Percentiles rank a stretch among this genome's conserved stretches.
Evolutionary conservation across 2,113 vertebrate species (phyloP).

Genomic region (Semnornis frantzii): DNA sequence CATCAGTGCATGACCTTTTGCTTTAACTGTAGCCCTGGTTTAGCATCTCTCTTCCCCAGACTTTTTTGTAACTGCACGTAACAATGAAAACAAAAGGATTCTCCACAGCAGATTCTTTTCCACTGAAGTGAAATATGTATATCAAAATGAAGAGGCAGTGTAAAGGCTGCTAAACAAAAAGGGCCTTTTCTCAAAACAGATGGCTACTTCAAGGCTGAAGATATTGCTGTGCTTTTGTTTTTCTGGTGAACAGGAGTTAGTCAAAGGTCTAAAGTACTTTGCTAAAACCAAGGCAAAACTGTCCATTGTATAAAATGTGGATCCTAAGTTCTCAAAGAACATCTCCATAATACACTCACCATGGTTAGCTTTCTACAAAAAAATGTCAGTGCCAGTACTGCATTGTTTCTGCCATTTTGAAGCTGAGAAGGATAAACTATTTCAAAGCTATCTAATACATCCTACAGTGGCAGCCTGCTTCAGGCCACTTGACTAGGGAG

Average conservation of each 20-base stretch:
- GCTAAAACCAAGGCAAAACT: not conserved
- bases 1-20: slow-evolving; percentile 62
- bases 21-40: slow-evolving; percentile 72
- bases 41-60: slow-evolving; percentile 48
- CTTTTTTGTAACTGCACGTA: slow-evolving; percentile 73
- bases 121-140: slow-evolving; percentile 1
- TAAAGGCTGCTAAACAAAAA: slow-evolving; percentile 53
- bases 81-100: slow-evolving; percentile 71
- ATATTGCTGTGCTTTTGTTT: not conserved
- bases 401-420: not conserved
- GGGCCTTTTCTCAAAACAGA: slow-evolving; percentile 47
- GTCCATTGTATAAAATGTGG: not conserved
- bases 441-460: not conserved
- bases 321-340: not conserved
- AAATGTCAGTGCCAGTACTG: not conserved
- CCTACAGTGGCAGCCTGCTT: too few species aligned
- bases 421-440: not conserved
- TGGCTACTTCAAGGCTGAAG: not conserved
- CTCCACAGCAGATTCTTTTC: slow-evolving; percentile 62
- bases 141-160: slow-evolving; percentile 35
- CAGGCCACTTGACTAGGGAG: too few species aligned
- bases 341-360: not conserved
- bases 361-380: not conserved
- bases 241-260: not conserved
- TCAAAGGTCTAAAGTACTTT: not conserved